Conservation (phyloP, 2,888 invertebrate genomes). For the Cryptosula pallasiana region DNA sequence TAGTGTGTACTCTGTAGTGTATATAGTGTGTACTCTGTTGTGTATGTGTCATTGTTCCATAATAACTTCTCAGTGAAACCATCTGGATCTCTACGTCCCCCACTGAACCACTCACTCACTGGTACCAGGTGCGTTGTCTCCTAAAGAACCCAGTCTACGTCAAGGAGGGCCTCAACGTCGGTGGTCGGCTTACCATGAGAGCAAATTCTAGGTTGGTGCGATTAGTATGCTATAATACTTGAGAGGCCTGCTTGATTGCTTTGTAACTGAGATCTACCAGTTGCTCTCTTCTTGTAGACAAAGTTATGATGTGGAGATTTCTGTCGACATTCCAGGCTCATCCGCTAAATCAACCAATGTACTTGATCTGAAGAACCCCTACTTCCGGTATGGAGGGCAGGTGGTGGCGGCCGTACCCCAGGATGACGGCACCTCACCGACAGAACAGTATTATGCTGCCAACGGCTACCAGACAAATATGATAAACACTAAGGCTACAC, state of each 20-base stretch:
- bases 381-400: slow-evolving; percentile 67
- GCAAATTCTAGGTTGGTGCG: slow-evolving; percentile 76
- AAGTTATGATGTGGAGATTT: slow-evolving; percentile 97
- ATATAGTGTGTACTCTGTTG: no score
- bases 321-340: slow-evolving; percentile 82
- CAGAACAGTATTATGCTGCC: slow-evolving; percentile 60
- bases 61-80: slow-evolving; percentile 67
- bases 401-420: slow-evolving; percentile 85
- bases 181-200: slow-evolving; percentile 77
- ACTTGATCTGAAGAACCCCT: slow-evolving; percentile 94
- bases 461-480: slow-evolving; percentile 18
- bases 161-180: slow-evolving; percentile 84
- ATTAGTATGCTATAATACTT: background rate
- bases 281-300: slow-evolving; percentile 60
- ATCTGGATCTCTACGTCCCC: slow-evolving; percentile 97
- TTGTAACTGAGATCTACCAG: no score
- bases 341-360: slow-evolving; percentile 77
- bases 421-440: slow-evolving; percentile 81
- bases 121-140: slow-evolving; percentile 97
- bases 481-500: background rate
- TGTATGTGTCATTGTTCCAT: no score
- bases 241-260: no score
- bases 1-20: no score
- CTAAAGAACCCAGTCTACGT: slow-evolving; percentile 88
- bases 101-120: slow-evolving; percentile 94